Evolutionary conservation across 1,140 invertebrate species (phyloP), one percentile per base, ranked within the genome.

Genomic region (Cydia splendana): DNA sequence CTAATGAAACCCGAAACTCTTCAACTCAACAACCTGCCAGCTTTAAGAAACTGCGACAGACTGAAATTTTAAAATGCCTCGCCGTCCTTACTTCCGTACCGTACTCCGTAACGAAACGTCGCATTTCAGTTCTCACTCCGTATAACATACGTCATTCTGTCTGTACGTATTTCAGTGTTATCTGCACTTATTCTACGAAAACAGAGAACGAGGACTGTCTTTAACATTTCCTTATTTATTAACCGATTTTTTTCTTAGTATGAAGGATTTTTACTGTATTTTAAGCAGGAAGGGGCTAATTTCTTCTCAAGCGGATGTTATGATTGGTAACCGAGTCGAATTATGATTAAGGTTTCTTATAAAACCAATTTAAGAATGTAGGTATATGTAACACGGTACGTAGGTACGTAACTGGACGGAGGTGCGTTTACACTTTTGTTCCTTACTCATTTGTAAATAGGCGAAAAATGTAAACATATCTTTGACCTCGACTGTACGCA

Each of bases 41-140:
- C n/a, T 24, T 24, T 20, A 62, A 62, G 57, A 24, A 24, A 62
- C 20, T 24, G 65, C 24, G 65, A 30, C 65, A 13, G 24, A 69
- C 28, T 69, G 30, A 69, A 69, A 69, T 69, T 38, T 69, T 34
- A 69, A 69, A 69, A 38, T 6, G 28, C 65, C 65, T 69, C 10
- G n/a, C 30, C 28, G 30, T 24, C 65, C 4, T 69, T 48, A 48
- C 45, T 48, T 48, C 45, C 45, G 13, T 48, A 15, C 12, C 45
- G 12, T 10, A 18, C 18, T 65, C 18, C 65, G 13, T 65, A n/a
- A 15, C 4, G 30, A 3, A 38, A 69, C 5, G 65, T 30, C 65
- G 15, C 4, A 62, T 62, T 10, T 20, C 2, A 24, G 15, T n/a
- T 24, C 57, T 24, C 15, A 62, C 18, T 24, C 1, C 57, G n/a